These are phyloP conservation scores for Rhizoglyphus robini DNA, from an alignment of 1,140 invertebrate species.

Conservation along the genomic window DNA sequence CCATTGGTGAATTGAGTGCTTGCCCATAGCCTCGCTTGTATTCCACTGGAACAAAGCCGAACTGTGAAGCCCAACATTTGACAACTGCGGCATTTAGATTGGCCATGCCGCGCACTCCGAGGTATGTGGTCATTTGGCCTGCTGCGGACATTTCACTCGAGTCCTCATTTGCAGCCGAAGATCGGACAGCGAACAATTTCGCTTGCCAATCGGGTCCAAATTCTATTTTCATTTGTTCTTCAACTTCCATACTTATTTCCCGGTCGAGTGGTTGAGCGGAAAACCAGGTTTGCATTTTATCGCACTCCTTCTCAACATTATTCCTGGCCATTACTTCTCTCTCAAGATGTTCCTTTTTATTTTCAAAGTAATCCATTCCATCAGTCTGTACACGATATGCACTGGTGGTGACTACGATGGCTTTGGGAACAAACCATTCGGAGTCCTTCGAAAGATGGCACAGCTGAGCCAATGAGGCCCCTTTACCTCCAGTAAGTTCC, in stretches of 20 bases:
- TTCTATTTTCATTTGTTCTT: neutral
- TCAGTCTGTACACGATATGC: constrained; percentile 30
- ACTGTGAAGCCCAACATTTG: constrained; percentile 66
- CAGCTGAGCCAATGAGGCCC: constrained; percentile 49
- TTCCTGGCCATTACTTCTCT: neutral
- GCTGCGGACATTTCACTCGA: constrained; percentile 57
- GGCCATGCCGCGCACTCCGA: constrained; percentile 42
- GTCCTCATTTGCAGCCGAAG: constrained; percentile 57
- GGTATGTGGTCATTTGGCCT: constrained; percentile 64
- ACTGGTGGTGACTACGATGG: constrained; percentile 45
- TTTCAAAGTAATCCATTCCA: constrained; percentile 9
- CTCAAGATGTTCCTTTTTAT: neutral
- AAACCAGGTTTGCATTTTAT: neutral
- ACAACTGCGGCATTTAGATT: constrained; percentile 45
- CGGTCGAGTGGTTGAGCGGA: neutral
- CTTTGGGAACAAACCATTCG: constrained; percentile 37
- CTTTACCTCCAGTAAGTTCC: constrained; percentile 53
- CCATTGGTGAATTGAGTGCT: constrained; percentile 48
- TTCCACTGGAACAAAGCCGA: constrained; percentile 53
- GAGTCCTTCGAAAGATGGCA: constrained; percentile 26
- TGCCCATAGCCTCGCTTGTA: constrained; percentile 55
- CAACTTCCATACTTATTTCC: neutral
- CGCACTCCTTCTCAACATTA: neutral
- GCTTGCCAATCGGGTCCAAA: neutral
- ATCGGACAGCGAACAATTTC: constrained; percentile 40